A percentile compares a stretch with the other conserved stretches of the same genome.
Evolutionary conservation across 2,113 vertebrate species (phyloP).

Genomic region (Hemiscyllium ocellatum): DNA sequence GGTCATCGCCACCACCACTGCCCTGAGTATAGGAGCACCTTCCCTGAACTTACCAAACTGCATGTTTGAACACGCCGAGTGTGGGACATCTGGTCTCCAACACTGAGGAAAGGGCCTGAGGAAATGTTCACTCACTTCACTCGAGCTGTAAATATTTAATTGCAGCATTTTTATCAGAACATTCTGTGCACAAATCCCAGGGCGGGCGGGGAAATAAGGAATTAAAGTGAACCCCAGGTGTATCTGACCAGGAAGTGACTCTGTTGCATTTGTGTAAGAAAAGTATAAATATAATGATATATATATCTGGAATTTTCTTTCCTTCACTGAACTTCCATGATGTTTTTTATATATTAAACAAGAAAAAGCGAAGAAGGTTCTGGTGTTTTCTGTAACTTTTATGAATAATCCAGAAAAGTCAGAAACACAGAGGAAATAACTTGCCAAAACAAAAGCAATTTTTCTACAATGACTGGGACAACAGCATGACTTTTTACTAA

Average conservation of each 20-base stretch:
- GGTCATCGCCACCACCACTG: background rate
- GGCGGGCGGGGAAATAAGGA: background rate
- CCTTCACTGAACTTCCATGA: conserved; percentile 35
- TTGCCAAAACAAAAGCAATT: background rate
- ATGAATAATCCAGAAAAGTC: background rate
- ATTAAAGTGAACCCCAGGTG: background rate
- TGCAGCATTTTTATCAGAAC: conserved; percentile 28
- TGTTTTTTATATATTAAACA: conserved; percentile 36
- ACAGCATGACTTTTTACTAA: background rate
- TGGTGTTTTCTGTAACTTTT: conserved; percentile 22
- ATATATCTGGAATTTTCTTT: conserved; percentile 23
- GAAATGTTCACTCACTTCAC: conserved; percentile 9
- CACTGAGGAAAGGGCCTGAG: background rate
- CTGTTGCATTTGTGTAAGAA: conserved; percentile 16
- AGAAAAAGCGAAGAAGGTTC: conserved; percentile 2
- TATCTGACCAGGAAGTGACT: background rate
- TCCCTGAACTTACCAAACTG: background rate
- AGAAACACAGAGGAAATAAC: background rate
- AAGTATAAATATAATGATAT: background rate
- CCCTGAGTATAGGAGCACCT: too few relatives aligned
- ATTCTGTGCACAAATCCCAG: background rate
- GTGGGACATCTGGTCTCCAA: background rate
- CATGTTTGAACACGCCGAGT: background rate
- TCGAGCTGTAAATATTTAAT: conserved; percentile 23
- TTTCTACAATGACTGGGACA: background rate